Evolutionary conservation across 2,888 invertebrate species (phyloP), one percentile per base, ranked within the genome.

Genomic region (Malthinus flaveolus): DNA sequence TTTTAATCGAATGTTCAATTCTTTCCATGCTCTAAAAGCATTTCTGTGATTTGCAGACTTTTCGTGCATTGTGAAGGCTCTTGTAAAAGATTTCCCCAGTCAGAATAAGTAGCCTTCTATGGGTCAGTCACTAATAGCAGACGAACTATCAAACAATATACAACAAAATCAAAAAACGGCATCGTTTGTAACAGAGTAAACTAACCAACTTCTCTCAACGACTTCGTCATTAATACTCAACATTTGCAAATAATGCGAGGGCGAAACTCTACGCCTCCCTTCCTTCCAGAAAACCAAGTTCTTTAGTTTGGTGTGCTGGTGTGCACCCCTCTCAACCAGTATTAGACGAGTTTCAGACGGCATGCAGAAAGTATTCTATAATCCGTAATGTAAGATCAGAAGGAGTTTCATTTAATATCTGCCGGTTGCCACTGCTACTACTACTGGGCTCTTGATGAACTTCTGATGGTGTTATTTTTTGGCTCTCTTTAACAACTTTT

Each of bases 51-150:
- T 56, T 56, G 31, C 49, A 56, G 49, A 56, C 44, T 42, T 56
- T 56, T 56, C 37, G 42, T 54, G 56, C 55, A 55, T 50, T 46
- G 49, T 46, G 37, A 59, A 37, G 34, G 55, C 55, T 56, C 42
- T 55, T 37, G n/a, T n/a, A 42, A 15, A 50, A 55, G 48, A 56
- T 59, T 55, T 51, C 55, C 42, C 56, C 56, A 55, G 50, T 53
- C 49, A 48, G 52, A 53, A 49, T 54, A 54, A n/a, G n/a, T n/a
- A n/a, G 34, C 58, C 48, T 37, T 57, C 52, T 57, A 47, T 52
- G 47, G 57, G 52, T 52, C 51, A 57, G 48, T 57, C 57, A 54
- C 49, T 54, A 36, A 35, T 50, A 50, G 42, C 50, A 50, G 42
- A 42, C 50, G 50, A 50, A 50, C 42, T 50, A 42, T 39, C 39